These are phyloP conservation scores for Phyllotreta striolata DNA, from an alignment of 2,888 invertebrate species.

Conservation along the genomic window DNA sequence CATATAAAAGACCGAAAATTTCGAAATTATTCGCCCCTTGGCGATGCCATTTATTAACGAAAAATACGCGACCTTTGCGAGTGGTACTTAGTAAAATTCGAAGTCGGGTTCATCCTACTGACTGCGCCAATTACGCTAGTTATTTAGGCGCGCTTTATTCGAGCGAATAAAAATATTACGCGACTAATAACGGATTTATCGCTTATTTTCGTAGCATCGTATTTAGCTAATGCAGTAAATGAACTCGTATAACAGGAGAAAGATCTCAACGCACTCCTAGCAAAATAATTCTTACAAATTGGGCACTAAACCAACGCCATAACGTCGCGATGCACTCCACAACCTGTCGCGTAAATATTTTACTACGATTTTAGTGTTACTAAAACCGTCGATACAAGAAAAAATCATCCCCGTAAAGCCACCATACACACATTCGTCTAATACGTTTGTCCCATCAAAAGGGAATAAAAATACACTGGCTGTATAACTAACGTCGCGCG, in stretches of 20 bases:
- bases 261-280: not conserved
- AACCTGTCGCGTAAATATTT: constrained; percentile 45
- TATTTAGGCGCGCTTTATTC: no score
- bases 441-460: constrained; percentile 58
- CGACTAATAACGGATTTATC: no score
- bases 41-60: no score
- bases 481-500: constrained; percentile 47
- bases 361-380: constrained; percentile 55
- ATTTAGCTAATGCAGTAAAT: no score
- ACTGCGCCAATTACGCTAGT: no score
- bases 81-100: no score
- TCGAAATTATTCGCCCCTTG: no score
- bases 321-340: constrained; percentile 26
- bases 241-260: no score
- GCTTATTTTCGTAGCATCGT: no score
- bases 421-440: constrained; percentile 58
- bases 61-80: no score
- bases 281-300: constrained; percentile 18
- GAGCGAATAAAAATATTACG: no score
- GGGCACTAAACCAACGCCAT: constrained; percentile 5
- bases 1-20: not conserved
- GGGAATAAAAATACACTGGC: constrained; percentile 53
- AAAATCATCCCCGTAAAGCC: constrained; percentile 57
- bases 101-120: no score
- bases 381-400: constrained; percentile 57